Base-by-base conservation (phyloP, 2,888 invertebrate species). In the Epirrhoe alternata region DNA sequence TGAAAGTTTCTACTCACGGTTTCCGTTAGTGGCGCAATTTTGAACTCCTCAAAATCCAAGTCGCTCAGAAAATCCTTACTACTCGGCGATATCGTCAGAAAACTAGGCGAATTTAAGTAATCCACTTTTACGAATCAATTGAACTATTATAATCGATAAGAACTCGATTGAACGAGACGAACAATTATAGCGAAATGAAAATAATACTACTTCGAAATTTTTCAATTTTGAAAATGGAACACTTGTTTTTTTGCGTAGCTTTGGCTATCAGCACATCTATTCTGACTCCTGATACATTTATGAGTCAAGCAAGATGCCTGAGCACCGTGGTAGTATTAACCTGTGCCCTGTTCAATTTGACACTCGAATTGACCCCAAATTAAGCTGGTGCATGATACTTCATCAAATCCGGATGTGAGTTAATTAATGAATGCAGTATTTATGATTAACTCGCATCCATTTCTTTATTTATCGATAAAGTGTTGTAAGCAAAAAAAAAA, bases 21-120 rank as follows among this genome's bases (percentile, higher is more conserved):
- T 60, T 92, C 92, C 59, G 87, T 91, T 76, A 92, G 68, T 0
- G 92, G 92, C 77, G 92, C 87, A 86, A 91, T 91, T 80, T 87
- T 92, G 89, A 75, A 82, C 76, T 86, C 80, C 82, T 88, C 86
- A 38, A 80, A 78, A 72, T 89, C 90, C 74, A 84, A 79, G 68
- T 89, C 87, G 74, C 85, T 80, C 71, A 89, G 76, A 73, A 87
- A 89, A 67, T 90, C 86, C 71, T 78, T 80, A 10, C 79, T 80
- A 71, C 78, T 78, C 38, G 87, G 86, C 71, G 86, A 81, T 77
- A 88, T 84, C 49, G 85, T 86, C 73, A 88, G 79, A 71, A 87
- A 80, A 70, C 82, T 83, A 30, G 74, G 63, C 7, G 77, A 84
- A 66, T 81, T 82, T 64, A 84, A 63, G 76, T 79, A 84, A 82